Evolutionary conservation across 1,140 invertebrate genomes (phyloP), one percentile per base, ranked within the genome.

Genomic region (Pemphigus obesinymphae): DNA sequence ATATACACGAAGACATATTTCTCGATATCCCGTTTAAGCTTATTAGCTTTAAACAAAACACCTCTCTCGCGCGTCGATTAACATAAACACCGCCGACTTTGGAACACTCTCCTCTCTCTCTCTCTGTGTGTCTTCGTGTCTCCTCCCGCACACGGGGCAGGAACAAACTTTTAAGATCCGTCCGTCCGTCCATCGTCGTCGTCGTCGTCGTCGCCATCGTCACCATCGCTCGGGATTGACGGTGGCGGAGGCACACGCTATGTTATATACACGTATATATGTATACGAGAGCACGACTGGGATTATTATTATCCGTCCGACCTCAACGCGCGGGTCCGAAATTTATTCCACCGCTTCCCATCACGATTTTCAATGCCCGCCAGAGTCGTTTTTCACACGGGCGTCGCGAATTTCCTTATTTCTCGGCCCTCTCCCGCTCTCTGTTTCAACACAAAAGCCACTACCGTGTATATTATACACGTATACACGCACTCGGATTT

Each of bases 1-100:
- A n/a, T n/a, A 26, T 31, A 61, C 58, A 61, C 45, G 40, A 45
- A 23, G 40, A 73, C 70, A 50, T 31, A 50, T 48, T 73, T 73
- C 70, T 50, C 26, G 43, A 63, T 63, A 73, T 73, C 70, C 70
- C 23, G 70, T 73, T 73, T 73, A 73, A 73, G 70, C 70, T 73
- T 73, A 48, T 73, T 73, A 73, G 70, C 70, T 73, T 73, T 50
- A 50, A 73, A 73, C 70, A 73, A 73, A 73, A 73, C 70, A 29
- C 70, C 70, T 48, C 45, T 73, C 23, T 50, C 45, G 61, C 31
- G 70, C 31, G 70, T 20, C 43, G 37, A 73, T 73, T 73, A 73
- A 45, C 70, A 73, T 73, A 73, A 73, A 73, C 70, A 50, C 58
- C 58, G 29, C 43, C 43, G 37, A 29, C 43, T n/a, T n/a, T 15